These are phyloP conservation scores for Yasuhikotakia modesta DNA, from an alignment of 2,797 vertebrate species.

Conservation along the genomic window DNA sequence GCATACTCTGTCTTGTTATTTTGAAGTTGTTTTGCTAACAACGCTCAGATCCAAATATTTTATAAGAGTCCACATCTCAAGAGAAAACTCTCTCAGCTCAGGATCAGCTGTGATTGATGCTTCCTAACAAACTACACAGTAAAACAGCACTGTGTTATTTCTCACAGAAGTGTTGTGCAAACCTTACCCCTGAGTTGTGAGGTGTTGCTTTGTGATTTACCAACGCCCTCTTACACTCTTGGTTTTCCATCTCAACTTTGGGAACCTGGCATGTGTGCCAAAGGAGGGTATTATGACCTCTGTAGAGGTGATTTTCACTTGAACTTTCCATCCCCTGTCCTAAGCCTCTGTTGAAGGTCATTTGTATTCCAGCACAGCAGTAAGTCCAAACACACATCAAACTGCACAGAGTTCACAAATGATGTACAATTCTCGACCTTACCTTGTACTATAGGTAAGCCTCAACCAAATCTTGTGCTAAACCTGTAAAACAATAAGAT, in stretches of 20 bases:
- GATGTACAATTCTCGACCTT: neutral
- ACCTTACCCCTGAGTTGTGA: neutral
- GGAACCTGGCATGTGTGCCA: neutral
- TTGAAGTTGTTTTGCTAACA: neutral
- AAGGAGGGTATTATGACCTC: neutral
- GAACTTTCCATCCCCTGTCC: neutral
- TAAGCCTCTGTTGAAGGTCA: neutral
- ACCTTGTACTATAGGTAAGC: neutral
- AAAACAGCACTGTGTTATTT: neutral
- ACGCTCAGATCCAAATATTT: neutral
- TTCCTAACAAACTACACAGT: neutral
- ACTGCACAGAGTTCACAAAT: neutral
- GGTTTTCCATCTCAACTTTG: neutral
- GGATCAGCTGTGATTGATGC: neutral
- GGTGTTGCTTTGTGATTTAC: conserved; percentile 11
- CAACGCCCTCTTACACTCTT: neutral
- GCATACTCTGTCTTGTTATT: neutral
- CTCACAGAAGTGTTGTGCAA: neutral
- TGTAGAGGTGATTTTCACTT: neutral
- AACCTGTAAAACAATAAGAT: neutral
- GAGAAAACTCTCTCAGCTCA: neutral
- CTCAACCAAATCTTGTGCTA: neutral
- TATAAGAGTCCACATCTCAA: neutral
- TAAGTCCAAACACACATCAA: neutral
- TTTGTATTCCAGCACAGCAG: neutral